Evolutionary conservation across 2,888 invertebrate genomes (phyloP), one percentile per base, ranked within the genome.

Genomic region (Myopa testacea): DNA sequence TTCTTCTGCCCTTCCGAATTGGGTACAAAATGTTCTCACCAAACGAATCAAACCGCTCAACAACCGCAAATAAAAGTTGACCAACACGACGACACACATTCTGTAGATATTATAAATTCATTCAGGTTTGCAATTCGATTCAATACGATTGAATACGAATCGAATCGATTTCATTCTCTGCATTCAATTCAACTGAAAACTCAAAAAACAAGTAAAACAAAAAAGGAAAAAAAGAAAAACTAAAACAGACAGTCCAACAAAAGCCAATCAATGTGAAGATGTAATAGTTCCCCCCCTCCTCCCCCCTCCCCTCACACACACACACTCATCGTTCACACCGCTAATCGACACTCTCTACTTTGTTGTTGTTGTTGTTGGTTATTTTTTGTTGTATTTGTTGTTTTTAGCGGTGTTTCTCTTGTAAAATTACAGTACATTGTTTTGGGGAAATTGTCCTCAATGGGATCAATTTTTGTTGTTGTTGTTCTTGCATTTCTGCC

Each of bases 381-480:
- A 62, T 62, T 62, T 62, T 62, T 62, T 40, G 8, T 45, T 45
- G 10, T 45, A n/a, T 19, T 62, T 62, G 6, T 19, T 62, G 62
- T 62, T 19, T 62, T 12, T 5, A 26, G n/a, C n/a, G 4, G 34
- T 62, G 19, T 26, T 58, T 14, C 26, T 55, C 4, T 55, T 55
- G 55, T n/a, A 16, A n/a, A n/a, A 55, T 14, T 55, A 55, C 34
- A 40, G 67, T n/a, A n/a, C 67, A 16, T 67, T 6, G 34, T 19
- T 73, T 26, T 52, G 12, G 26, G 16, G 14, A 70, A 75, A 45
- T 69, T 45, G 37, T 55, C 58, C 68, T 77, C 79, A 79, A 75
- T 75, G 77, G 79, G 79, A 79, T 79, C 79, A 79, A 79, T 77
- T 79, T 73, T 70, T 34, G 70, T 37, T 34, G 55, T 70, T 50